A percentile compares a stretch with the other conserved stretches of the same genome.
Conservation (phyloP, 2,797 vertebrate genomes). For the Sternarchorhynchus goeldii region DNA sequence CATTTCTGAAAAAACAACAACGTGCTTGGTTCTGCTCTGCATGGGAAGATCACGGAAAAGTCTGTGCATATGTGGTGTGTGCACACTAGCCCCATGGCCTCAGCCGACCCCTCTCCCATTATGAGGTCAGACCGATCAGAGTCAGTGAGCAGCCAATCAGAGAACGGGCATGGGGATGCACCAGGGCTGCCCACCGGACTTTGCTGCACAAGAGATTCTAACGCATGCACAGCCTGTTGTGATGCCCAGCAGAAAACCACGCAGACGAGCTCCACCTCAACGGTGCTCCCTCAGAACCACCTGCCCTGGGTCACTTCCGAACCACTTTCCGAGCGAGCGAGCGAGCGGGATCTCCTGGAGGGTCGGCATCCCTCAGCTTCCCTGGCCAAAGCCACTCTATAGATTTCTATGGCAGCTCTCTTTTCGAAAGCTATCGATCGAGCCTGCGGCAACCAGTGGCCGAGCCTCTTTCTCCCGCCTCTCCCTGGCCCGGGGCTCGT, state of each 20-base stretch:
- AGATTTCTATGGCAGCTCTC: constrained; percentile 21
- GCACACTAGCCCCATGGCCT: constrained; percentile 18
- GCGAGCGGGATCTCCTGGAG: not conserved
- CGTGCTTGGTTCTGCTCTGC: not conserved
- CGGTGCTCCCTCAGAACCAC: not conserved
- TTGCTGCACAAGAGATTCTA: no score
- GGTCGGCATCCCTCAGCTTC: not conserved
- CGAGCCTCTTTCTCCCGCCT: constrained; percentile 24
- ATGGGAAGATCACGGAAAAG: constrained; percentile 9
- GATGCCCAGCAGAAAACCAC: not conserved
- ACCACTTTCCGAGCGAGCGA: not conserved
- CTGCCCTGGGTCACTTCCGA: constrained; percentile 11
- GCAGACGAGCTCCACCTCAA: constrained; percentile 15
- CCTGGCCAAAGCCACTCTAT: not conserved
- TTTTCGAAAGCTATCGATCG: constrained; percentile 64
- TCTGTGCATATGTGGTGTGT: not conserved
- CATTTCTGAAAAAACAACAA: not conserved
- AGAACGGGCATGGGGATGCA: constrained; percentile 25
- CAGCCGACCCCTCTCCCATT: constrained; percentile 31
- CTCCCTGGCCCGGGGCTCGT: constrained; percentile 35
- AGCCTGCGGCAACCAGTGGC: constrained; percentile 43
- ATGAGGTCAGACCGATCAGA: constrained; percentile 46
- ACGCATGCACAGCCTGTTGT: constrained; percentile 17
- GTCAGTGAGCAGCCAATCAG: constrained; percentile 3
- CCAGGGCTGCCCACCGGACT: no score